Evolutionary conservation across 2,888 invertebrate genomes (phyloP), one percentile per base, ranked within the genome.

Genomic region (Leistus spinibarbis): DNA sequence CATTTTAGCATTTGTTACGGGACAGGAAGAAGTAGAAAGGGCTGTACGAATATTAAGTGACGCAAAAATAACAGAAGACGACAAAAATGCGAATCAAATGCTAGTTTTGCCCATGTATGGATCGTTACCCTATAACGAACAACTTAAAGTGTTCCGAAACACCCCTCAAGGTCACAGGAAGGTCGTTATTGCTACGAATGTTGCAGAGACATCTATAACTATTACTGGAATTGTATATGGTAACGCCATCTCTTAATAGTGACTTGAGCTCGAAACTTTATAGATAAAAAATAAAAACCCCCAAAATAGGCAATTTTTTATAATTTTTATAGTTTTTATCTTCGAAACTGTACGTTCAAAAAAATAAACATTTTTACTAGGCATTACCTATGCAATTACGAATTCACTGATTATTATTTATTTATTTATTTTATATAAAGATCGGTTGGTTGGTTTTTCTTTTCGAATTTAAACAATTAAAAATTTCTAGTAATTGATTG

Each of bases 191-290:
- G 95, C 98, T 0, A 99, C 98, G 0, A 99, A 99, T 83, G 95
- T 99, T 69, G 98, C 99, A 0, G 99, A 99, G 86, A 96, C 99
- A 0, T 97, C 98, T 0, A 91, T 99, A 17, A 99, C 99, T 0
- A 97, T 99, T 81, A 92, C 94, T 2, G 97, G 97, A 22, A 92
- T 99, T 78, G 92, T 92, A 27, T 97, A 96, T 85, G 95, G 95
- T 95, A 86, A n/a, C n/a, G n/a, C n/a, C n/a, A 64, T 64, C 23
- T 64, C 16, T 64, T 64, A 64, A 4, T 57, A 57, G 20, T 4
- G 57, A 10, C 20, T 57, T 2, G 3, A 20, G 20, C 57, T 19
- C 9, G 20, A 57, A n/a, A 57, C 57, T 19, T 19, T 19, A 57
- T 57, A 19, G 20, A 19, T 57, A 57, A 19, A 57, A 57, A 57